Conservation (phyloP, 1,140 invertebrate species). For the Drosophila chauvacae region DNA sequence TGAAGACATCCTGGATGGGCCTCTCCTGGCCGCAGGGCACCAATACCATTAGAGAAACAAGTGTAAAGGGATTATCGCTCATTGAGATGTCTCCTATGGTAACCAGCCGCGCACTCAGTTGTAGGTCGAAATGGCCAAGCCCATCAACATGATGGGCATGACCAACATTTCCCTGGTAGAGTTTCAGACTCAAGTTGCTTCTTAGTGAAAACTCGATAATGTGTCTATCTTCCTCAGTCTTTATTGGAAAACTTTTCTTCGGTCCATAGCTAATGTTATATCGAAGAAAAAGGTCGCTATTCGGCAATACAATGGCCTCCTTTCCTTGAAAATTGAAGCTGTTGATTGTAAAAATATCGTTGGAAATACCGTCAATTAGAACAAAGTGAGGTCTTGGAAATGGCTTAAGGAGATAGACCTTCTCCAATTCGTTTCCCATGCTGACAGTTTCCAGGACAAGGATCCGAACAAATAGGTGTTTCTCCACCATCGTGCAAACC, state of each 20-base stretch:
- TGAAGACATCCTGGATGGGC: conserved; percentile 23
- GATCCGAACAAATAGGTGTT: conserved; percentile 9
- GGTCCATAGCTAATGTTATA: conserved; percentile 1
- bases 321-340: conserved; percentile 16
- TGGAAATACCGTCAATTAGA: background rate
- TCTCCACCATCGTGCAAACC: background rate
- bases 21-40: conserved; percentile 33
- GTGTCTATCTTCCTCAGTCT: background rate
- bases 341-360: background rate
- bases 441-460: conserved; percentile 10
- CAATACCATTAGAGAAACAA: conserved; percentile 14
- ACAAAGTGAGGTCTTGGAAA: conserved; percentile 14
- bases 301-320: background rate
- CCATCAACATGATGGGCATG: rapidly evolving
- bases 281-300: background rate
- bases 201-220: conserved; percentile 5
- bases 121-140: background rate
- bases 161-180: background rate
- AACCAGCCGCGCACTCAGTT: background rate
- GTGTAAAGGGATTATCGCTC: background rate
- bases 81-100: background rate
- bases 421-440: background rate
- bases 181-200: conserved; percentile 1
- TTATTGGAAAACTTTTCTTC: background rate
- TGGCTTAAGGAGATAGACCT: background rate